Base-by-base conservation (phyloP, 1,140 invertebrate species). In the Lepeophtheirus salmonis region DNA sequence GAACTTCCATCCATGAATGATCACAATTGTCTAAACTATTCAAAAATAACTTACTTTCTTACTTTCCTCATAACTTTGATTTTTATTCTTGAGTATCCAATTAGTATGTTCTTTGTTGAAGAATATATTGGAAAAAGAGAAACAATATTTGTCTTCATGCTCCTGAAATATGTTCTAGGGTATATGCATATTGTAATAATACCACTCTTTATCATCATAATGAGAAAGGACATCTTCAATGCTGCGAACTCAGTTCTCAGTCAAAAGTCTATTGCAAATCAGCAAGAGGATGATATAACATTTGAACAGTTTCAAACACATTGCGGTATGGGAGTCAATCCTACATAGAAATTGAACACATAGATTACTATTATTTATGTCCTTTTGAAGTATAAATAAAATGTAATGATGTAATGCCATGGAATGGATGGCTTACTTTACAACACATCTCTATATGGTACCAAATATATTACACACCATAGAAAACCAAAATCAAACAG, bases 291-390 rank as follows among this genome's bases (percentile, higher is more conserved):
- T 25, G 55, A 57, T 3, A 57, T 57, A 17, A 57, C 55, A 3
- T 57, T 57, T 24, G 55, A 57, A 23, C 55, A 57, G 25, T 25
- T 57, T 30, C 55, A 57, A 30, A 41, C 22, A 1, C 55, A 57
- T 41, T 26, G 23, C n/a, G 55, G 55, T 2, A 57, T 57, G 16
- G 55, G 55, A 57, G 55, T 57, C 3, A 17, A 57, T 16, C 55
- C 55, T 41, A 41, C 30, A 41, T 41, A 41, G n/a, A n/a, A n/a
- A n/a, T n/a, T n/a, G n/a, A n/a, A n/a, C n/a, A n/a, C n/a, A n/a
- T n/a, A n/a, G n/a, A n/a, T n/a, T n/a, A n/a, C n/a, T n/a, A n/a
- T n/a, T n/a, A n/a, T n/a, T n/a, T n/a, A n/a, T n/a, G n/a, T n/a
- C n/a, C n/a, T n/a, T n/a, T n/a, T n/a, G n/a, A n/a, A n/a, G n/a